phyloP scores from a whole-genome alignment of 2,797 vertebrate species.

The Vultur gryphus region DNA sequence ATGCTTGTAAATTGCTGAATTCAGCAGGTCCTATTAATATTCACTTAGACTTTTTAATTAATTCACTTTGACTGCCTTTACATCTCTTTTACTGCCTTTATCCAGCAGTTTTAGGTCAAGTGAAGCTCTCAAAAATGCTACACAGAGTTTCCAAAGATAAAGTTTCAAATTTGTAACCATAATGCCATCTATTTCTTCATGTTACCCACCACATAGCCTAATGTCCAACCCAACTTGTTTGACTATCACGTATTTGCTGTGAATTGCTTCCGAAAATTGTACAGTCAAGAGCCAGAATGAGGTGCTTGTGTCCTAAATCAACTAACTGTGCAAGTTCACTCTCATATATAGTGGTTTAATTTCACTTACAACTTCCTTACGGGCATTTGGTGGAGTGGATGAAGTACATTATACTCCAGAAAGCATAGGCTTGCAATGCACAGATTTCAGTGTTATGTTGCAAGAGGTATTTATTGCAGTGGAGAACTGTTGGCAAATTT shows the following conservation, averaged over 20 bases:
- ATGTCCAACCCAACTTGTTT: neutral
- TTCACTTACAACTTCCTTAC: neutral
- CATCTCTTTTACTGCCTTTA: neutral
- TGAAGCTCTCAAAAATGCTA: neutral
- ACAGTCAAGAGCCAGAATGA: neutral
- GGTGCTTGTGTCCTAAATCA: neutral
- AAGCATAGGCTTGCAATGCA: neutral
- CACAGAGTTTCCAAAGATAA: neutral
- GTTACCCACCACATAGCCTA: neutral
- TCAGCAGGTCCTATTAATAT: conserved; percentile 28
- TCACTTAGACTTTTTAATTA: conserved; percentile 23
- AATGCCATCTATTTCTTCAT: neutral
- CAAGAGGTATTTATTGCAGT: conserved; percentile 46
- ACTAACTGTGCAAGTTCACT: neutral
- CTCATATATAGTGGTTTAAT: neutral
- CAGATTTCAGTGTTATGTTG: conserved; percentile 32
- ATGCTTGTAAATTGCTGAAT: neutral
- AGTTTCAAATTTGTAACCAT: neutral
- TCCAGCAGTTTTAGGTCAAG: neutral
- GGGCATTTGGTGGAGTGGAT: conserved; percentile 23
- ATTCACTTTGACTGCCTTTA: conserved; percentile 25
- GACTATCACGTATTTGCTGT: neutral
- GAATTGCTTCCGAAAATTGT: neutral
- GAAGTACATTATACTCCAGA: neutral
- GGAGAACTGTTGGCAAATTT: conserved; percentile 7